A percentile compares a stretch with the other conserved stretches of the same genome.
Evolutionary conservation across 2,113 vertebrate species (phyloP).

Genomic region (Junco hyemalis): DNA sequence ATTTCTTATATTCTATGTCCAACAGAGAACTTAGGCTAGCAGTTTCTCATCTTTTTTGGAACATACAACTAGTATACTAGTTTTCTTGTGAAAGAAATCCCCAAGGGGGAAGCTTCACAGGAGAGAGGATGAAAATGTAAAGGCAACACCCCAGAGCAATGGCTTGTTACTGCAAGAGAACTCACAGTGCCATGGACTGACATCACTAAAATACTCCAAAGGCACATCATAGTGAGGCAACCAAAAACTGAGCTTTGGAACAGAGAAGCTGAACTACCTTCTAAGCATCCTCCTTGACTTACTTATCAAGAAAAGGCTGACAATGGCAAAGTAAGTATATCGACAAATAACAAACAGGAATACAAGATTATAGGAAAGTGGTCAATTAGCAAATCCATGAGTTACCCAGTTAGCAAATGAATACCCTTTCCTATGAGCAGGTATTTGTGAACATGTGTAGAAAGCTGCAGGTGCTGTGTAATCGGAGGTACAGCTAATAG

Average conservation of each 20-base stretch:
- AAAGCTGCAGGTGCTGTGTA: background rate
- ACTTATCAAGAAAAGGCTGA: background rate
- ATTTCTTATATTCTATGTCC: background rate
- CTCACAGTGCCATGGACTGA: background rate
- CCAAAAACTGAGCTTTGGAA: background rate
- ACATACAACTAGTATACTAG: background rate
- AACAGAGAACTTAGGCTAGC: background rate
- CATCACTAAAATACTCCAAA: background rate
- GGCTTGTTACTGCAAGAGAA: background rate
- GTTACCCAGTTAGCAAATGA: background rate
- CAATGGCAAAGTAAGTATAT: background rate
- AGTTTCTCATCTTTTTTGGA: background rate
- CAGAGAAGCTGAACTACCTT: background rate
- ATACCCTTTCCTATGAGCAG: background rate
- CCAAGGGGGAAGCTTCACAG: background rate
- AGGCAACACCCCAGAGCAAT: background rate
- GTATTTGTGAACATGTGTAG: background rate
- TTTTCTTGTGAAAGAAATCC: background rate
- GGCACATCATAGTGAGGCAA: background rate
- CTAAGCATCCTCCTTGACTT: background rate
- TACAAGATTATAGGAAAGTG: background rate
- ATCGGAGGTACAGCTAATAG: background rate
- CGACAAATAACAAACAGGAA: background rate
- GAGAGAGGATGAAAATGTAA: background rate
- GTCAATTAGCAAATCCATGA: background rate